Evolutionary conservation across 2,113 vertebrate species (phyloP), one percentile per base, ranked within the genome.

Genomic region (Catharus bicknelli): DNA sequence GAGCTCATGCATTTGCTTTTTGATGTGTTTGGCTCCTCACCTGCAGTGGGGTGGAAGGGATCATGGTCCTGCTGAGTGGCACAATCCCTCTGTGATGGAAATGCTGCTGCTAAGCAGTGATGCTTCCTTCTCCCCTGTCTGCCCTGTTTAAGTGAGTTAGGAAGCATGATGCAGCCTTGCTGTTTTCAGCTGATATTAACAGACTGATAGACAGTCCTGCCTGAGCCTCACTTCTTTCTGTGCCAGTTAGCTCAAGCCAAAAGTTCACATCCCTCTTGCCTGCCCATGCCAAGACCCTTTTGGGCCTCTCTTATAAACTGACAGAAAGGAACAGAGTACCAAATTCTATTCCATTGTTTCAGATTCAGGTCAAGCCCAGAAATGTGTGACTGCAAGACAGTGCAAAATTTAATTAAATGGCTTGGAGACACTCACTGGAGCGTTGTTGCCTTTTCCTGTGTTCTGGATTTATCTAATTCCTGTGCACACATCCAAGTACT

Each of bases 341-440:
- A 75, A 84, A 79, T 82, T 91, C 34, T 90, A 13, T 11, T 93
- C 22, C 30, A 7, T 68, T 82, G 61, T 73, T 90, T 84, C 62
- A 27, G 18, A 40, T 89, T 51, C 66, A 68, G 29, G 32, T 79
- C 38, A 57, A 6, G 22, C 57, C 14, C 23, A 15, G 42, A 67
- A 90, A 59, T 55, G 20, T 3, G 4, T 50, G 79, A 50, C 32
- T 77, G n/a, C 27, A 83, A 74, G 38, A 15, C 20, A 58, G 43
- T 53, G 42, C 58, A 73, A 91, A 90, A 83, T 93, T 68, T 80
- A 87, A 87, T 94, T 91, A 85, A 79, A 58, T 70, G 29, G 7
- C 67, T 85, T 93, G 42, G 67, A 83, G 62, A 84, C 19, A 47
- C 9, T 94, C 30, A 40, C 18, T 72, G 32, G 32, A 83, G 23